Evolutionary conservation across 1,140 invertebrate genomes (phyloP).

Genomic region (Nasonia vitripennis): DNA sequence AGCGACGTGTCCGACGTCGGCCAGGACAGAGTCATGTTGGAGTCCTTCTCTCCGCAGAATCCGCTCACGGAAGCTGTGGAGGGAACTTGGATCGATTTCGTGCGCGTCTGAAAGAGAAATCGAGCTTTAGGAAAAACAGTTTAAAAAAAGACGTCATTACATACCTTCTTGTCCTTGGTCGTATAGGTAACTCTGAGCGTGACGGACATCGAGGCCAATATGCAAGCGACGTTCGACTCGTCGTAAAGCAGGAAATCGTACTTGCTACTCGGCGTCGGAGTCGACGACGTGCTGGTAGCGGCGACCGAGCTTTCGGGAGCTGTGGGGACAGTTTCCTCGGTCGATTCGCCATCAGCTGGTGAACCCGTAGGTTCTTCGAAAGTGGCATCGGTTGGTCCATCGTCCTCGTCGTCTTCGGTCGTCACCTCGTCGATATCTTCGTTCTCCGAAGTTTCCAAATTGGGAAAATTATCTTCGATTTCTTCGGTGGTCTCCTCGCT

Average conservation of each 20-base stretch:
- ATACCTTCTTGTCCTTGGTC: conserved; percentile 37
- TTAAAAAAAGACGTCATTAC: too few relatives aligned
- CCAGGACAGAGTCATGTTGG: conserved; percentile 52
- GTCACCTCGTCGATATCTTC: neutral
- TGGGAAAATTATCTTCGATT: neutral
- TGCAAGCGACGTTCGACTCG: conserved; percentile 45
- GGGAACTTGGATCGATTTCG: conserved; percentile 24
- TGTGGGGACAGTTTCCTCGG: neutral
- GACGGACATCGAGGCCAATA: conserved; percentile 54
- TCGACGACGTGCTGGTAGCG: too few relatives aligned
- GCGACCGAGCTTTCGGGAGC: too few relatives aligned
- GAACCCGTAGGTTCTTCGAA: neutral
- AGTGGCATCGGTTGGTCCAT: neutral
- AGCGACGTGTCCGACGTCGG: neutral
- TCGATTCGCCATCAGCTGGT: neutral
- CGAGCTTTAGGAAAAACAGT: neutral
- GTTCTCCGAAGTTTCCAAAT: neutral
- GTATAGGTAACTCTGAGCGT: conserved; percentile 40
- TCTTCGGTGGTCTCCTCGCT: neutral
- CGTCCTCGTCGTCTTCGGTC: too few relatives aligned
- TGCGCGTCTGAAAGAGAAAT: neutral
- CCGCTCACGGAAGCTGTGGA: conserved; percentile 43
- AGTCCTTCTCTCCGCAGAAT: conserved; percentile 45
- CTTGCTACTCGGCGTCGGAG: neutral
- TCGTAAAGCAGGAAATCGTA: conserved; percentile 50